Base-by-base conservation (phyloP, 92 coral and sea anemone species). In the Zoanthus sansibaricus region DNA sequence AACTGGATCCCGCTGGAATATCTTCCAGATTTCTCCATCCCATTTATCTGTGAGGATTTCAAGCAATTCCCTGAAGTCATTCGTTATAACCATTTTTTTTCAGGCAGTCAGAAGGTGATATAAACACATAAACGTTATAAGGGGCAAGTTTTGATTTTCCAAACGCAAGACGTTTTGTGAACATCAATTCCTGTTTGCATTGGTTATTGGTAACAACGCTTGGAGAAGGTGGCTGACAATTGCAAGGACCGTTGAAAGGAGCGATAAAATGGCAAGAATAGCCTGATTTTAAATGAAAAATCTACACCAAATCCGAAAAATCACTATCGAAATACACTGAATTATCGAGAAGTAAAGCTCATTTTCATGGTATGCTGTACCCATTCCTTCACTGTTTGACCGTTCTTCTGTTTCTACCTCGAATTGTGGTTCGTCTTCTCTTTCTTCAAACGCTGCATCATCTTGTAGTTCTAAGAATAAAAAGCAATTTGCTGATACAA, bases 101-200 rank as follows among this genome's bases (percentile, higher is more conserved):
- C 18, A 88, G 72, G 88, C 91, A 88, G 15, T 25, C 77, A 46
- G 88, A 88, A 42, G 91, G 84, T 17, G 91, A 78, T 14, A 82
- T 54, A 49, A 83, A 88, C 16, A 72, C 83, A 83, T 72, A 83
- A 72, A 71, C 83, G 58, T 88, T 88, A 42, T 56, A 62, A 16
- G 87, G 82, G 30, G 78, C 87, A 74, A 82, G 68, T 42, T 59
- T 51, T 71, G 47, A 68, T 20, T 83, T 88, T 21, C 79, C 78
- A 49, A 88, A 79, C 17, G 86, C 85, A 25, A 88, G 72, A 33
- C 42, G 62, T 64, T 75, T 77, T 44, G 66, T 71, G 68, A 62
- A 83, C 16, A 84, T 30, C 17, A 88, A 61, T 49, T 88, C 88
- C 47, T 72, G 9, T 44, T 75, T 59, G 37, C 88, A 83, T 45